Base-by-base conservation (phyloP, 2,888 invertebrate genomes). In the Diarsia rubi region DNA sequence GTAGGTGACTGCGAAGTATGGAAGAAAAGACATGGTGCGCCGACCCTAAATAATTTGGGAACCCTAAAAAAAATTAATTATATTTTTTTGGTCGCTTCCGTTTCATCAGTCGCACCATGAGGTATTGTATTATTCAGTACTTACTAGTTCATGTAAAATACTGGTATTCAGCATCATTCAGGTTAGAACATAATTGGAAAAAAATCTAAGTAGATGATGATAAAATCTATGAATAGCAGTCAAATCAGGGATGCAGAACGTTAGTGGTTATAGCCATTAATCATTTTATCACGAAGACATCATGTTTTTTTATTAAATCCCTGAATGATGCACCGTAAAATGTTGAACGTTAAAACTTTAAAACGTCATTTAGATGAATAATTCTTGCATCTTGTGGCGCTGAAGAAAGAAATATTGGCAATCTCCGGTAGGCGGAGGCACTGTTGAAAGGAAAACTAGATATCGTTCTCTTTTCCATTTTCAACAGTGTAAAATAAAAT, bases 351-450 rank as follows among this genome's bases (percentile, higher is more conserved):
- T 75, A 0, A 52, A 68, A 24, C 47, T 19, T 57, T 24, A 44
- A 66, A 24, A 16, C 52, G 11, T 42, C 6, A 31, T 49, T 62
- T 44, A 66, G 21, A 63, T 60, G 24, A 52, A 37, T 73, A 73
- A 72, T 57, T n/a, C 14, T 3, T 57, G 47, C 57, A 49, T 44
- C 21, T 31, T 16, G 42, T 31, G 49, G 27, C 21, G 6, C 14
- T 57, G 49, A 27, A 57, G 52, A 37, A 52, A 21, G 14, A 4
- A 24, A 74, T 45, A 78, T 80, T 78, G 45, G n/a, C 57, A 74
- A 78, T 78, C 75, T 80, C 78, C 75, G 81, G 75, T 12, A 4
- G 16, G 2, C 31, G 67, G 67, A 45, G 45, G 27, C 21, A 21
- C 27, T 4, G 31, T 31, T 9, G 37, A 24, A 59, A 27, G 21